Evolutionary conservation across 2,888 invertebrate species (phyloP).

Genomic region (Seira sanloemensis): DNA sequence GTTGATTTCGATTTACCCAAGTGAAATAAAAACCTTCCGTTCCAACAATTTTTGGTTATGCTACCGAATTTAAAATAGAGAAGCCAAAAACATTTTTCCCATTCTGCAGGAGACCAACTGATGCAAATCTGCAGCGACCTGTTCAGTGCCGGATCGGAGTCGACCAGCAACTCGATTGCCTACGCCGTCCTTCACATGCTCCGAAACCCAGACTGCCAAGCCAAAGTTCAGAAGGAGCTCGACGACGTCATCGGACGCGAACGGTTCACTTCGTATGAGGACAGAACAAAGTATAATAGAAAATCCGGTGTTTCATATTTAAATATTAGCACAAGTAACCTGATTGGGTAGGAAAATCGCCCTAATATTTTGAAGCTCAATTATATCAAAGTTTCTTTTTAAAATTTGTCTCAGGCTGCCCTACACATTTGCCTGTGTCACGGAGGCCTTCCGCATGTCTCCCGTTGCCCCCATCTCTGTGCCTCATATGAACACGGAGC

Average conservation of each 20-base stretch:
- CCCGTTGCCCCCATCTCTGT: slow-evolving; percentile 77
- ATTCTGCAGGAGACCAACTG: slow-evolving; percentile 68
- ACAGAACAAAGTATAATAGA: slow-evolving; percentile 25
- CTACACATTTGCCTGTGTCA: slow-evolving; percentile 79
- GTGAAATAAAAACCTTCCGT: no score
- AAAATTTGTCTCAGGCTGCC: slow-evolving; percentile 76
- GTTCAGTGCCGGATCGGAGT: slow-evolving; percentile 71
- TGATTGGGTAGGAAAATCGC: no score
- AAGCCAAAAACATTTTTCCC: not conserved
- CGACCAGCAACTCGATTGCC: slow-evolving; percentile 68
- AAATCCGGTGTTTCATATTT: not conserved
- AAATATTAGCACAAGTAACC: not conserved
- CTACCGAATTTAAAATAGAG: not conserved
- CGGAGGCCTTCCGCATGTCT: slow-evolving; percentile 78
- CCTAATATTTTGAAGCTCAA: no score
- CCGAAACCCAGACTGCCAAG: slow-evolving; percentile 64
- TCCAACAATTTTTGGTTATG: not conserved
- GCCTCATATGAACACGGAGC: slow-evolving; percentile 78
- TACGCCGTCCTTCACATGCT: slow-evolving; percentile 67
- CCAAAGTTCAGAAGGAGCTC: slow-evolving; percentile 61
- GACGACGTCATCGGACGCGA: slow-evolving; percentile 58
- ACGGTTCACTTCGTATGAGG: slow-evolving; percentile 57
- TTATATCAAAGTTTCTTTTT: not conserved
- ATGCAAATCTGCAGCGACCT: slow-evolving; percentile 64
- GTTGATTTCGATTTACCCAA: no score